These are phyloP conservation scores for Chondrosia reniformis DNA, from an alignment of 37 sponge, comb jelly and placozoan species.

Conservation along the genomic window DNA sequence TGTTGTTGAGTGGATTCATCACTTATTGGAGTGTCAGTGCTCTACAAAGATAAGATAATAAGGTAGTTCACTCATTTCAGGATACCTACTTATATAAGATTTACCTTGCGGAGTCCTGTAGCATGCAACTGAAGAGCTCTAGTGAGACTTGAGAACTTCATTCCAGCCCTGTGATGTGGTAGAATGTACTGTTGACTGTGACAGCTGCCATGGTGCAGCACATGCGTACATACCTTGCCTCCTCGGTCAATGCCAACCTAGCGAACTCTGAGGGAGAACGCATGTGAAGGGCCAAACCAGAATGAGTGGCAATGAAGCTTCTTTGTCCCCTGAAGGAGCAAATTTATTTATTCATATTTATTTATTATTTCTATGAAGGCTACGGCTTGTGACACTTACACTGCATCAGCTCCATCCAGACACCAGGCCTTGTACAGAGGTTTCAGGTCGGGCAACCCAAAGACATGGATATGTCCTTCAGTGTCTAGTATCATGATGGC, in stretches of 20 bases:
- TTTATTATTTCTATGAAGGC: too few relatives aligned
- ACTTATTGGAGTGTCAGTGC: too few relatives aligned
- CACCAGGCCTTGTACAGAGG: conserved; percentile 64
- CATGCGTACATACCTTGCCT: conserved; percentile 28
- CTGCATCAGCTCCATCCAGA: conserved; percentile 74
- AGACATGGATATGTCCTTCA: conserved; percentile 54
- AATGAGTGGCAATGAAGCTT: conserved; percentile 33
- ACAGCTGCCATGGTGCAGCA: neutral
- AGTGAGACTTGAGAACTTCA: conserved; percentile 16
- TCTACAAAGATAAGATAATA: too few relatives aligned
- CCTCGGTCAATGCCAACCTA: conserved; percentile 58
- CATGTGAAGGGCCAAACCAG: conserved; percentile 59
- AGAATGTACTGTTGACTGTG: neutral
- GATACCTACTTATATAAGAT: too few relatives aligned
- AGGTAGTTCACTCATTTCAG: too few relatives aligned
- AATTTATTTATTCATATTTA: neutral
- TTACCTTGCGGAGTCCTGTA: conserved; percentile 17
- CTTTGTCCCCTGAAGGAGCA: conserved; percentile 47
- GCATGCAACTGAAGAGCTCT: conserved; percentile 17
- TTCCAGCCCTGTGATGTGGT: neutral
- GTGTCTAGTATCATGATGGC: conserved; percentile 46
- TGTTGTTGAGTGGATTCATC: too few relatives aligned
- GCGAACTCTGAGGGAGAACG: conserved; percentile 76
- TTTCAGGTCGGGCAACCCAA: conserved; percentile 63
- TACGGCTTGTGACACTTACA: too few relatives aligned